A percentile compares a stretch with the other conserved stretches of the same genome.
Evolutionary conservation across 2,888 invertebrate species (phyloP).

Genomic region (Bembecia ichneumoniformis): DNA sequence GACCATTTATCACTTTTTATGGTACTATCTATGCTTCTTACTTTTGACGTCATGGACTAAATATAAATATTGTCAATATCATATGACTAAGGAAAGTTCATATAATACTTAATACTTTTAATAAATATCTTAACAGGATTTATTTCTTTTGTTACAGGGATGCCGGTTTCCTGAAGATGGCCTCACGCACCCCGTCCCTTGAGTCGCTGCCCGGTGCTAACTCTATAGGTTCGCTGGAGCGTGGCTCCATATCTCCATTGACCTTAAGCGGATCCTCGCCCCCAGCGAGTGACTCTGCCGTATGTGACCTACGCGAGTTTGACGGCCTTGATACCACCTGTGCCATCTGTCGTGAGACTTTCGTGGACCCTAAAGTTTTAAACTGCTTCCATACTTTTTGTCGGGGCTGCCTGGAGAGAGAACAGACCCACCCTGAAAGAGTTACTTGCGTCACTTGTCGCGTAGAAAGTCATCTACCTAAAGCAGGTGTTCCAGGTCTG

Average conservation of each 20-base stretch:
- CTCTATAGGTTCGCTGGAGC: constrained; percentile 91
- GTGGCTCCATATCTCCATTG: constrained; percentile 84
- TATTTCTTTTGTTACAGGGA: constrained; percentile 76
- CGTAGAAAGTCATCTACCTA: constrained; percentile 64
- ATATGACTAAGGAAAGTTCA: background rate
- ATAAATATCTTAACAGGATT: constrained; percentile 11
- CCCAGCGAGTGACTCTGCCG: constrained; percentile 87
- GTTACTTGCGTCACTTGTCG: constrained; percentile 81
- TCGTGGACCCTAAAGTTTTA: constrained; percentile 81
- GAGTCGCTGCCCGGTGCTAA: constrained; percentile 93
- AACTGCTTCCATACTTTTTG: constrained; percentile 90
- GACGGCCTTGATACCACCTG: constrained; percentile 76
- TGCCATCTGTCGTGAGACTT: constrained; percentile 82
- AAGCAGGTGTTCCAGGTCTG: constrained; percentile 76
- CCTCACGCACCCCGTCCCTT: constrained; percentile 92
- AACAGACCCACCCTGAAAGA: constrained; percentile 77
- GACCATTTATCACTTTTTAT: constrained; percentile 55
- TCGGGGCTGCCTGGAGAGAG: constrained; percentile 84
- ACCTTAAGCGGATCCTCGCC: constrained; percentile 91
- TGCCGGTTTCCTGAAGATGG: constrained; percentile 94
- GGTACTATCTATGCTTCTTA: constrained; percentile 22
- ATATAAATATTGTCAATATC: constrained; percentile 6
- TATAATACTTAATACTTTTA: background rate
- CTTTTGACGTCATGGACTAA: constrained; percentile 35
- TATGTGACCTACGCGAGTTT: constrained; percentile 79